phyloP scores from a whole-genome alignment of 2,113 vertebrate genomes.

The Carassius carassius region DNA sequence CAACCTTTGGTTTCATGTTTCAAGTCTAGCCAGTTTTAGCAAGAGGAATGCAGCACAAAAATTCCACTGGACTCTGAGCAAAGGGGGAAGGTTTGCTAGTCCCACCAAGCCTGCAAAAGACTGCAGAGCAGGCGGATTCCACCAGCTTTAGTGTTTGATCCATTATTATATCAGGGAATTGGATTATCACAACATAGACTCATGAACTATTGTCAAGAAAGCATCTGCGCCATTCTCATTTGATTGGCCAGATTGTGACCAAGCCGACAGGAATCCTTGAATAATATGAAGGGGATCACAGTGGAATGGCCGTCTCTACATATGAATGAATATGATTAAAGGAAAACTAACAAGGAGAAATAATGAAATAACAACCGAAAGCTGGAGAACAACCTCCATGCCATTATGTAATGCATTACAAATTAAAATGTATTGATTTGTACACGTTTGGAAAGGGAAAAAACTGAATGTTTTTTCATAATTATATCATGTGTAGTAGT shows the following conservation, averaged over 20 bases:
- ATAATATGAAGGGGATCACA: constrained; percentile 22
- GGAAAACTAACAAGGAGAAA: neutral
- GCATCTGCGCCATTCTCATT: constrained; percentile 53
- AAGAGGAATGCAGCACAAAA: constrained; percentile 36
- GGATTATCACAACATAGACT: constrained; percentile 61
- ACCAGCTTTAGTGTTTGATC: constrained; percentile 62
- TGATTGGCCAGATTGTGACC: constrained; percentile 44
- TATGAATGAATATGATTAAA: constrained; percentile 2
- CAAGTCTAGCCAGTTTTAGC: constrained; percentile 29
- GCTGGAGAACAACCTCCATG: neutral
- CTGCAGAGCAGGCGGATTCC: constrained; percentile 70
- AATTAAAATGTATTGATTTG: neutral
- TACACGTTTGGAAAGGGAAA: neutral
- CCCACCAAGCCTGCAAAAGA: constrained; percentile 45
- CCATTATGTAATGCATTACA: neutral
- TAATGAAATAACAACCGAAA: neutral
- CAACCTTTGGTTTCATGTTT: constrained; percentile 1
- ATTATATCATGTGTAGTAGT: neutral
- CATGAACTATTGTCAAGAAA: constrained; percentile 44
- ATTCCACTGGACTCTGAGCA: neutral
- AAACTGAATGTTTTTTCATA: neutral
- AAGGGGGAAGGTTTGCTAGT: constrained; percentile 53
- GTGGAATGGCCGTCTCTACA: constrained; percentile 21
- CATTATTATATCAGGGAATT: constrained; percentile 53
- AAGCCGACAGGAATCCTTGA: constrained; percentile 25